Percentiles rank a stretch among this genome's conserved stretches.
phyloP scores from a whole-genome alignment of 2,888 invertebrate genomes.

The Chironomus riparius region DNA sequence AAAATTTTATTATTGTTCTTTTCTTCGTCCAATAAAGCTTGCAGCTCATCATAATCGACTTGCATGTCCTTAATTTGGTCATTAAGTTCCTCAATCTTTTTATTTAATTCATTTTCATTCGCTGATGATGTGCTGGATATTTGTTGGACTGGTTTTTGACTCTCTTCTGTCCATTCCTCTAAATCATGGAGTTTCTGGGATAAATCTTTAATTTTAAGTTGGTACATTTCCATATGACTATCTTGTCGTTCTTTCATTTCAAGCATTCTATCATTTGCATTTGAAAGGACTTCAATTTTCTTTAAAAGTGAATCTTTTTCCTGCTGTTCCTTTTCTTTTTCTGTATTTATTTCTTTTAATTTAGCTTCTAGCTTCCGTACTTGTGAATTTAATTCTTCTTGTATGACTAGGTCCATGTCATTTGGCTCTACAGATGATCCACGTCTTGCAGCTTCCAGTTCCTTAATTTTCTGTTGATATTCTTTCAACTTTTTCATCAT shows the following conservation, averaged over 20 bases:
- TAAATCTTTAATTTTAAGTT: slow-evolving; percentile 61
- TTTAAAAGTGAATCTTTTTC: slow-evolving; percentile 63
- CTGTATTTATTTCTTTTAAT: slow-evolving; percentile 49
- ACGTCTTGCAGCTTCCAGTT: slow-evolving; percentile 35
- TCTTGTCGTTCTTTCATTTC: slow-evolving; percentile 78
- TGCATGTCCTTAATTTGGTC: slow-evolving; percentile 50
- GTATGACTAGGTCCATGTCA: slow-evolving; percentile 66
- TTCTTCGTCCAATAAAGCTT: slow-evolving; percentile 48
- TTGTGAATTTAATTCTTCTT: slow-evolving; percentile 68
- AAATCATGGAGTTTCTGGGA: slow-evolving; percentile 54
- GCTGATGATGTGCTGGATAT: slow-evolving; percentile 3
- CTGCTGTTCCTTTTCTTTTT: slow-evolving; percentile 50
- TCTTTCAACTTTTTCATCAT: slow-evolving; percentile 77
- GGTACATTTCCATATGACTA: slow-evolving; percentile 62
- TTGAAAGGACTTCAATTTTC: slow-evolving; percentile 61
- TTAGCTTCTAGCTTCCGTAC: slow-evolving; percentile 56
- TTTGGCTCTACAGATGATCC: slow-evolving; percentile 45
- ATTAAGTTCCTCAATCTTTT: slow-evolving; percentile 45
- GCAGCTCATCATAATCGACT: slow-evolving; percentile 53
- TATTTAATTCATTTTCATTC: slow-evolving; percentile 28
- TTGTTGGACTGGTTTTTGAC: background rate
- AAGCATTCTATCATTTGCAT: slow-evolving; percentile 65
- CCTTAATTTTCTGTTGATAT: slow-evolving; percentile 59
- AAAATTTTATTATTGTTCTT: slow-evolving; percentile 39
- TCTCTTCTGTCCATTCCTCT: slow-evolving; percentile 43